A percentile compares a stretch with the other conserved stretches of the same genome.
phyloP scores from a whole-genome alignment of 2,888 invertebrate genomes.

The Epistrophe eligans region DNA sequence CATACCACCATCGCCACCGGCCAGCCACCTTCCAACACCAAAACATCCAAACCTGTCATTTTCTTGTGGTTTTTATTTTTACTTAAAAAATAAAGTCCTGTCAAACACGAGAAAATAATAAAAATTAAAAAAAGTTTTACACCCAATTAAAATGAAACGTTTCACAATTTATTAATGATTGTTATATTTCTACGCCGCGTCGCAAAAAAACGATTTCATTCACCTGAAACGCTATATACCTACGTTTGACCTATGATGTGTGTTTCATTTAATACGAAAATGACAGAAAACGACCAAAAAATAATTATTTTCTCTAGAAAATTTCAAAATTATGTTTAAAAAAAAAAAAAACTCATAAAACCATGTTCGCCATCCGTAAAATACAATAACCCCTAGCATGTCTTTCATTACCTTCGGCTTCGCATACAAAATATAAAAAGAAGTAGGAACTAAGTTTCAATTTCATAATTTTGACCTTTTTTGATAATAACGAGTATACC shows the following conservation, averaged over 20 bases:
- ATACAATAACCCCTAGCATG: slow-evolving; percentile 25
- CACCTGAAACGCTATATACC: slow-evolving; percentile 7
- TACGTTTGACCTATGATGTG: slow-evolving; percentile 25
- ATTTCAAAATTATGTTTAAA: slow-evolving; percentile 4
- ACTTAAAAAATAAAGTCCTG: slow-evolving; percentile 8
- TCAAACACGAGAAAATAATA: slow-evolving; percentile 17
- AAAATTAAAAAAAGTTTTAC: slow-evolving; percentile 61
- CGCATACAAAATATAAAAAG: slow-evolving; percentile 1
- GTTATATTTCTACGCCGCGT: slow-evolving; percentile 2
- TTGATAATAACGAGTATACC: not conserved
- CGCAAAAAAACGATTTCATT: slow-evolving; percentile 5
- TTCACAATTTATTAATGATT: slow-evolving; percentile 29
- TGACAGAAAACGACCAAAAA: slow-evolving; percentile 63
- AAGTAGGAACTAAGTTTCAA: slow-evolving; percentile 16
- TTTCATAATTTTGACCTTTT: slow-evolving; percentile 66
- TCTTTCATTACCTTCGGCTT: slow-evolving; percentile 5
- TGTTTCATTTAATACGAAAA: not conserved
- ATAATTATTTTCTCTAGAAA: slow-evolving; percentile 64
- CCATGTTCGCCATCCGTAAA: slow-evolving; percentile 67
- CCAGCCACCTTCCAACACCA: not conserved
- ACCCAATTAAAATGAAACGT: slow-evolving; percentile 72
- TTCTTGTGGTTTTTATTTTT: slow-evolving; percentile 1
- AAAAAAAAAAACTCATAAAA: slow-evolving; percentile 59
- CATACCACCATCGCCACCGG: not conserved
- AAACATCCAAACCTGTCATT: slow-evolving; percentile 1